These are phyloP conservation scores for Hylaea fasciaria DNA, from an alignment of 2,888 invertebrate genomes.

Conservation along the genomic window DNA sequence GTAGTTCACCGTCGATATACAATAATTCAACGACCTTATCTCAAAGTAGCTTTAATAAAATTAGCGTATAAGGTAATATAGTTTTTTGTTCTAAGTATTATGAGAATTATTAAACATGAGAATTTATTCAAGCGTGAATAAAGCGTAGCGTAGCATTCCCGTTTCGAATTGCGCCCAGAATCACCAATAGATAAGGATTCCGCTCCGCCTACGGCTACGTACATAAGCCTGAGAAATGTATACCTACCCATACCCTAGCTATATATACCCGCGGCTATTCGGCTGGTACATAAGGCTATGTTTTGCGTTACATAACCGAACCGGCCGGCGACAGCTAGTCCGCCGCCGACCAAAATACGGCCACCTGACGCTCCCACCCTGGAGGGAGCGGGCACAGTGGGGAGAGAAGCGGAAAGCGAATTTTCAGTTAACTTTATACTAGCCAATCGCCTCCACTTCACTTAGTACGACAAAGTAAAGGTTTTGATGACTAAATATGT, in stretches of 20 bases:
- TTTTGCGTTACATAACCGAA: conserved; percentile 74
- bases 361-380: conserved; percentile 80
- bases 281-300: conserved; percentile 58
- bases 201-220: conserved; percentile 18
- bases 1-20: too few species aligned
- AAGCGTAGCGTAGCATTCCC: too few species aligned
- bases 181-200: conserved; percentile 22
- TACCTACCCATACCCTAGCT: conserved; percentile 27
- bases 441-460: too few species aligned
- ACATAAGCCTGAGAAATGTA: conserved; percentile 31
- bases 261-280: conserved; percentile 24
- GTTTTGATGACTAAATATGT: too few species aligned
- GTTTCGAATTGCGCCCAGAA: conserved; percentile 8
- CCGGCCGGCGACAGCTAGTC: conserved; percentile 67
- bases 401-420: conserved; percentile 34
- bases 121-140: too few species aligned
- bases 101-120: too few species aligned
- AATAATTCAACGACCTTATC: too few species aligned
- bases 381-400: conserved; percentile 34
- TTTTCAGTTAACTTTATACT: not conserved
- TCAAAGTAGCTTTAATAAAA: too few species aligned
- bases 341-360: conserved; percentile 80
- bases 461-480: too few species aligned
- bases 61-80: too few species aligned
- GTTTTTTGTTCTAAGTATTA: too few species aligned